Evolutionary conservation across 2,888 invertebrate species (phyloP), one percentile per base, ranked within the genome.

Genomic region (Tipula lateralis): DNA sequence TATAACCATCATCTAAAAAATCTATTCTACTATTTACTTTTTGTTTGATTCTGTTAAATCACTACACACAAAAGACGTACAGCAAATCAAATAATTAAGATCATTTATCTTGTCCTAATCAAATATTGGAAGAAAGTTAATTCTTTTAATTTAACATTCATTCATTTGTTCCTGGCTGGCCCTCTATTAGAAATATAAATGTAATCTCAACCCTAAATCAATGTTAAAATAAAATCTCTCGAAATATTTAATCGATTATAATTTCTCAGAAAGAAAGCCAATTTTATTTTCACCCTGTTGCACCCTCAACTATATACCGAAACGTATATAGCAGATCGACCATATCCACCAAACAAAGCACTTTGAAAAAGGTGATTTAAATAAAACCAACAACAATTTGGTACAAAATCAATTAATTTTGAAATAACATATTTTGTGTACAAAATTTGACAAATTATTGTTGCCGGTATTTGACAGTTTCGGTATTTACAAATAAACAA

Each of bases 91-190:
- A 66, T 66, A 66, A 66, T 66, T 66, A 66, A 66, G 66, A 66
- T 66, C 66, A 66, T 66, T 66, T 66, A 66, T 66, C 66, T 66
- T 66, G 66, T 66, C 66, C 66, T 66, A 66, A 66, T 66, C 66
- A 66, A 66, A 66, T 66, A 66, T 66, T 66, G 66, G 24, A 66
- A 66, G 66, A 24, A 66, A 66, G 66, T 66, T 66, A 66, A 66
- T 66, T 66, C 66, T 24, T 66, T 66, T 66, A 66, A 66, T 66
- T 66, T 66, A 66, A 66, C 66, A 66, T 66, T 9, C 24, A 66
- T 66, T 12, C 24, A 66, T 66, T 24, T 50, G 6, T 6, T 24
- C 24, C 1, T n/a, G 24, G 66, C 9, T 9, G 24, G 66, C 66
- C 66, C 66, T 66, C 66, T 9, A 66, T 66, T 44, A 44, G n/a